Conservation (phyloP, 1,140 invertebrate genomes). For the Drosophila saltans region DNA sequence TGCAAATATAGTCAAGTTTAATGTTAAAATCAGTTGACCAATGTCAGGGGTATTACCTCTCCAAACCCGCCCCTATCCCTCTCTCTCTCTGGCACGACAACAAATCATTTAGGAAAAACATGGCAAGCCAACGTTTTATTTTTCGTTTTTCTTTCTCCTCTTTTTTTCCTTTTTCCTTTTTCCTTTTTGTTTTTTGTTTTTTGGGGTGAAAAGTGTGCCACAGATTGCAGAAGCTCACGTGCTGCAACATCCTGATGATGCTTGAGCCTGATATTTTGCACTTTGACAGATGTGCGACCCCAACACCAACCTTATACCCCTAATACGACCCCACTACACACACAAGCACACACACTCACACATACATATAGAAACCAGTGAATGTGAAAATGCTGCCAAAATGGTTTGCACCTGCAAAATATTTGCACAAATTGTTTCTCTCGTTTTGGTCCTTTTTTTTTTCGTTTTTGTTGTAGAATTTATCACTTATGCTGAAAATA, state of each 20-base stretch:
- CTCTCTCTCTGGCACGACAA: no score
- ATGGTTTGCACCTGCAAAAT: conserved; percentile 4
- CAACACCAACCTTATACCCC: conserved; percentile 15
- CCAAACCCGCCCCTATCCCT: no score
- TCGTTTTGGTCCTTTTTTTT: neutral
- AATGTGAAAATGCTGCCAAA: neutral
- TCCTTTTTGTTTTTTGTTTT: conserved; percentile 13
- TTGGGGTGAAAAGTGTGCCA: conserved; percentile 43
- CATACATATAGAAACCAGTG: neutral
- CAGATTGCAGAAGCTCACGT: conserved; percentile 66
- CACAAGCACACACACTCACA: conserved; percentile 24
- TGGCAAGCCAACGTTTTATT: no score
- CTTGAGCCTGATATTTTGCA: conserved; percentile 58
- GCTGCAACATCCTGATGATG: conserved; percentile 36
- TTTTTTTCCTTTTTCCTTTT: conserved; percentile 20
- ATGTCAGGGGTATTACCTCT: no score
- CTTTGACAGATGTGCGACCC: conserved; percentile 45
- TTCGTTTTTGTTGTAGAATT: neutral
- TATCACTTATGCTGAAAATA: neutral
- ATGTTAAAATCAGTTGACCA: no score
- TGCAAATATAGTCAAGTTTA: no score
- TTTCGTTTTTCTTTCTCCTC: neutral
- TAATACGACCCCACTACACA: neutral
- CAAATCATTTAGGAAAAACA: no score
- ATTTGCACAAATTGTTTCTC: conserved; percentile 8